phyloP scores from a whole-genome alignment of 2,113 vertebrate species.

The Ursus arctos region DNA sequence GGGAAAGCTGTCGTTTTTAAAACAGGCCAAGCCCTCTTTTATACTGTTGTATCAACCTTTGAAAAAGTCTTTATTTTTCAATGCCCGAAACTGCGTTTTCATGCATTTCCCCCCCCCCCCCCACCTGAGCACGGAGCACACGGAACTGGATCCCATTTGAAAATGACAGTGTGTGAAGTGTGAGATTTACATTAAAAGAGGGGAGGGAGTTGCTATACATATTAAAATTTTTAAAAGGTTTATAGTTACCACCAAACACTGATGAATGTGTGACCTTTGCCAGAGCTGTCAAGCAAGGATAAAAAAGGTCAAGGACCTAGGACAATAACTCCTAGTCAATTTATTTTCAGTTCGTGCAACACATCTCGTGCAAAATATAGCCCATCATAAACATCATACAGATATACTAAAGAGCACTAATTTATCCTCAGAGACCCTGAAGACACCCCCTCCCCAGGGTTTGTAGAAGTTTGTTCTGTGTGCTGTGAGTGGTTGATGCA shows the following conservation, averaged over 20 bases:
- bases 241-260: slow-evolving; percentile 76
- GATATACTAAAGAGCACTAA: slow-evolving; percentile 94
- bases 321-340: slow-evolving; percentile 81
- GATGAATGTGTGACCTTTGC: slow-evolving; percentile 82
- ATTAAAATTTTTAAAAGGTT: slow-evolving; percentile 79
- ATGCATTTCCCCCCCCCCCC: slow-evolving; percentile 58
- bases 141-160: slow-evolving; percentile 50
- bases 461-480: slow-evolving; percentile 94
- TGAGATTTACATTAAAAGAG: slow-evolving; percentile 72
- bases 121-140: slow-evolving; percentile 62
- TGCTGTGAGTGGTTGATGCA: slow-evolving; percentile 94
- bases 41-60: slow-evolving; percentile 61
- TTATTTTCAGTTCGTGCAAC: slow-evolving; percentile 81
- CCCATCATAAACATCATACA: slow-evolving; percentile 86
- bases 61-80: slow-evolving; percentile 68
- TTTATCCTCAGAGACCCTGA: slow-evolving; percentile 95
- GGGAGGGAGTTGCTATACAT: slow-evolving; percentile 73
- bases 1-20: slow-evolving; percentile 68
- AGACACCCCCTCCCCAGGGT: slow-evolving; percentile 92
- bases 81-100: slow-evolving; percentile 59
- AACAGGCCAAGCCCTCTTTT: slow-evolving; percentile 63
- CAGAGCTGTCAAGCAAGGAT: slow-evolving; percentile 78
- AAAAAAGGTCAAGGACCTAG: slow-evolving; percentile 79
- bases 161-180: slow-evolving; percentile 71
- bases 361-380: slow-evolving; percentile 78